Base-by-base conservation (phyloP, 2,888 invertebrate species). In the Drosophila subquinaria region DNA sequence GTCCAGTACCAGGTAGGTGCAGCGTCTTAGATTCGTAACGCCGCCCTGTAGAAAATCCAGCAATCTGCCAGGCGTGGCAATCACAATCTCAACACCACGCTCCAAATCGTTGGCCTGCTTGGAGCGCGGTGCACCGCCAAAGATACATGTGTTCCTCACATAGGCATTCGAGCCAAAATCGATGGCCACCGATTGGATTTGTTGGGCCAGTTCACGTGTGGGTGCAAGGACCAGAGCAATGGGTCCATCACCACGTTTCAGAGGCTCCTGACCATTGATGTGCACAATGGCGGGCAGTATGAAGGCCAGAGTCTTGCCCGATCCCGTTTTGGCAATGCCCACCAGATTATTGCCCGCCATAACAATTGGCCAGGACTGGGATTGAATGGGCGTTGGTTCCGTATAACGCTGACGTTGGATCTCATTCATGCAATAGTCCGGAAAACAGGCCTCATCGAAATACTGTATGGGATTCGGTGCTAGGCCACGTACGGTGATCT, bases 61-160 rank as follows among this genome's bases (percentile, higher is more conserved):
- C 42, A 98, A 93, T 69, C 98, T 94, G 3, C 98, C 98, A 30
- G 98, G 98, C 43, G 97, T 98, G 0, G 97, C 98, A 89, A 98
- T 97, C 10, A 96, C 96, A 87, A 97, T 97, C 92, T 97, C 97
- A 4, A 97, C 96, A 47, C 97, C 97, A 30, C 95, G 94, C 80
- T 96, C 95, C 43, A 96, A 91, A 78, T 96, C 96, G 64, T 95
- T 94, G 0, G 95, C 95, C 92, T 96, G 95, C 73, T 94, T 94
- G 30, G 95, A 95, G 89, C 97, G 97, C 0, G 97, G 96, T n/a
- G 98, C 97, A 23, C 98, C 98, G 68, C 98, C 98, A 93, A 97
- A 98, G n/a, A 97, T 95, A 90, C 97, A 98, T 0, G 96, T 96
- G 91, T 96, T 96, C 35, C 96, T 94, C 3, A 97, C 95, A 90